A percentile compares a stretch with the other conserved stretches of the same genome.
phyloP scores from a whole-genome alignment of 53 echinoderm and acorn worm species.

The Patiria pectinifera region DNA sequence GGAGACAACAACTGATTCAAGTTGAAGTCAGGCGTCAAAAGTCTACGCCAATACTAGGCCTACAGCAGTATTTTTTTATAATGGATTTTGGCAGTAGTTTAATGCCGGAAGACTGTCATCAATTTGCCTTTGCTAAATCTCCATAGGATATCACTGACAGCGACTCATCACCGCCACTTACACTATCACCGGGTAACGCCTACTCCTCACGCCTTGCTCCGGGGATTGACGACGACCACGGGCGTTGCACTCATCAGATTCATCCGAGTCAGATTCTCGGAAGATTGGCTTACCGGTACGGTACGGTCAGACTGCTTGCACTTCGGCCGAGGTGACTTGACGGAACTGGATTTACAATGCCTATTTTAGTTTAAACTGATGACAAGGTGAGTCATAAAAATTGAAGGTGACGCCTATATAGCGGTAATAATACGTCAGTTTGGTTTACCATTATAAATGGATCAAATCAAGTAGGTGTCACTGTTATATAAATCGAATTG shows the following conservation, averaged over 20 bases:
- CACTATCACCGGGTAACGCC: not conserved
- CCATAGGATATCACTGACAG: too few species aligned
- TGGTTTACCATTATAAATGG: not conserved
- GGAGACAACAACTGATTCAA: too few species aligned
- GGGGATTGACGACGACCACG: not conserved
- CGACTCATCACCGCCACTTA: not conserved
- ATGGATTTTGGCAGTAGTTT: too few species aligned
- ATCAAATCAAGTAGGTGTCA: conserved; percentile 1
- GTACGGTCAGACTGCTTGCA: too few species aligned
- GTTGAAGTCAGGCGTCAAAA: too few species aligned
- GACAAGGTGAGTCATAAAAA: not conserved
- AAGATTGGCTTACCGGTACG: not conserved
- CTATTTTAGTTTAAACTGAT: not conserved
- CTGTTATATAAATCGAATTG: not conserved
- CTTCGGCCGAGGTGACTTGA: not conserved
- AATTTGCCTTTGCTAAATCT: too few species aligned
- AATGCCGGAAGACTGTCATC: too few species aligned
- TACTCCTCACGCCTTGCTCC: not conserved
- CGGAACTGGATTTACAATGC: not conserved
- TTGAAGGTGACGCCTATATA: not conserved
- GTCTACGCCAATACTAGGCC: too few species aligned
- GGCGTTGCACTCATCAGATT: not conserved
- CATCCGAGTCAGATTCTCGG: not conserved
- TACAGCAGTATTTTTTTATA: too few species aligned
- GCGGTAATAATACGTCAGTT: not conserved